These are phyloP conservation scores for Chionomys nivalis DNA, from an alignment of 2,113 vertebrate genomes.

Conservation along the genomic window DNA sequence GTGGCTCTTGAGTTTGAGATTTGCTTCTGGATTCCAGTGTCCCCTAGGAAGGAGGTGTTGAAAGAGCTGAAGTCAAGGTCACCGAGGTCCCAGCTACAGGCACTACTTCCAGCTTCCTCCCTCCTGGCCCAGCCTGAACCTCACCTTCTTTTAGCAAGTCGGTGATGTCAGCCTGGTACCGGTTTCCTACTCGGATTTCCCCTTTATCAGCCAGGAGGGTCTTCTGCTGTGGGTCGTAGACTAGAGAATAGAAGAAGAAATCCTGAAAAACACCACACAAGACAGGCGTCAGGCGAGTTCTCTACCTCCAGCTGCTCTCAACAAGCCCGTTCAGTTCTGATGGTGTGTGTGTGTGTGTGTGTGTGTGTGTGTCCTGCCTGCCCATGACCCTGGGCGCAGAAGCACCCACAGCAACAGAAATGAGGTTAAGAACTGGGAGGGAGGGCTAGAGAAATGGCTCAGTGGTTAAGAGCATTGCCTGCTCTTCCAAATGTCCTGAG, in stretches of 20 bases:
- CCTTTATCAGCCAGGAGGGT: conserved; percentile 98
- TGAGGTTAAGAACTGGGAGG: not conserved
- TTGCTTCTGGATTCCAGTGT: no score
- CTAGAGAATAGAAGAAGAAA: conserved; percentile 98
- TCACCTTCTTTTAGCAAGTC: conserved; percentile 95
- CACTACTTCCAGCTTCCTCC: not conserved
- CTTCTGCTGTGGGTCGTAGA: conserved; percentile 99
- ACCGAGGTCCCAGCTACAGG: not conserved
- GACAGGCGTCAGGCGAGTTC: not conserved
- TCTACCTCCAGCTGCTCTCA: not conserved
- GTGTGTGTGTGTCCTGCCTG: not conserved
- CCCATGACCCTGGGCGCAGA: no score
- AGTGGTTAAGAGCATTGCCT: no score
- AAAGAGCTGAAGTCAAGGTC: not conserved
- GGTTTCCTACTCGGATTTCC: conserved; percentile 97
- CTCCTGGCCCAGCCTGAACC: not conserved
- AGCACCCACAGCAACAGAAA: not conserved
- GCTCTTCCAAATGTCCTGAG: no score
- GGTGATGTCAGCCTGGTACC: conserved; percentile 98
- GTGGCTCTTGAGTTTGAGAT: not conserved
- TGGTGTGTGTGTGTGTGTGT: no score
- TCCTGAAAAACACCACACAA: conserved; percentile 88
- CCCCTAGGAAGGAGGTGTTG: not conserved
- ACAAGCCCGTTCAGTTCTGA: no score
- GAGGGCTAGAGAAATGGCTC: no score